These are phyloP conservation scores for Actinostola sp. DNA, from an alignment of 92 coral and sea anemone genomes.

Conservation along the genomic window DNA sequence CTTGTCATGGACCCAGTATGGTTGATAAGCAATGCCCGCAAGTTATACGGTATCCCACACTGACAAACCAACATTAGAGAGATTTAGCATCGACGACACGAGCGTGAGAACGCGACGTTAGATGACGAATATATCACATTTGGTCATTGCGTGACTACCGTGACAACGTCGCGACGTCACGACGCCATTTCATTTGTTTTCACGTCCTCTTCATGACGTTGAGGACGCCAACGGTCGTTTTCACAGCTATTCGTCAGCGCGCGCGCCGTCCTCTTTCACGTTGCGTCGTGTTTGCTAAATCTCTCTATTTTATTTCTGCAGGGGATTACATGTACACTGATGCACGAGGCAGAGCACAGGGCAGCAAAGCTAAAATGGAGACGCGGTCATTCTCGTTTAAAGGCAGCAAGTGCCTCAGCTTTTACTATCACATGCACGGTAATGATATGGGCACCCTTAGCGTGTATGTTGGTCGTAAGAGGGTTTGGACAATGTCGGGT, in stretches of 20 bases:
- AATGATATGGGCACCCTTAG: slow-evolving; percentile 9
- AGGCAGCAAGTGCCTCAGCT: slow-evolving; percentile 25
- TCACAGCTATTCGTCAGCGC: background rate
- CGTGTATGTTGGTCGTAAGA: slow-evolving; percentile 28
- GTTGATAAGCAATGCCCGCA: no score
- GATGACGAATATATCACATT: no score
- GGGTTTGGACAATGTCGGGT: slow-evolving; percentile 17
- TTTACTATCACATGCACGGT: slow-evolving; percentile 48
- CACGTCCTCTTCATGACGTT: no score
- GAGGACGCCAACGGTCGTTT: no score
- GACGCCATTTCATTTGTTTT: no score
- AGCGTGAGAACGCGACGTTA: no score
- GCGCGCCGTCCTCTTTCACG: background rate
- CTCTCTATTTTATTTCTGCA: background rate
- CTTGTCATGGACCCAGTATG: no score
- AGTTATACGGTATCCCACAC: no score
- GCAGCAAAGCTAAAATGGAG: slow-evolving; percentile 35
- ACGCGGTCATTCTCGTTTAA: slow-evolving; percentile 6
- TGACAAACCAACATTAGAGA: no score
- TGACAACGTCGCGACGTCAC: no score
- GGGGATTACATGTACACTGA: slow-evolving; percentile 13
- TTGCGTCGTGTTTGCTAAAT: background rate
- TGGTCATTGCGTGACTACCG: no score
- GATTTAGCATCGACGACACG: no score
- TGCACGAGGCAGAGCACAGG: background rate